Base-by-base conservation (phyloP, 1,140 invertebrate genomes). In the Diuraphis noxia region DNA sequence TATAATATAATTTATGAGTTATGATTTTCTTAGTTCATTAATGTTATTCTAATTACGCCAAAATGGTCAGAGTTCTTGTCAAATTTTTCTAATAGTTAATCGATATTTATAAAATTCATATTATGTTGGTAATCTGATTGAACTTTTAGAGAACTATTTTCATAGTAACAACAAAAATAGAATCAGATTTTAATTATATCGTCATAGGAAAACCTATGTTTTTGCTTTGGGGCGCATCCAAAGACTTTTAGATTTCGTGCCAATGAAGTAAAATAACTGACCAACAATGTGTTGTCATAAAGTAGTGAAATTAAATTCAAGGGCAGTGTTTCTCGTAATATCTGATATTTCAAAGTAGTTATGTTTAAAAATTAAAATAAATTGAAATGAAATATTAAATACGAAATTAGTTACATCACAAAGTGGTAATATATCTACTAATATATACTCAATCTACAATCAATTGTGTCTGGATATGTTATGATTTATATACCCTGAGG, bases 161-260 rank as follows among this genome's bases (percentile, higher is more conserved):
- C 17, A 63, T 40, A n/a, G 25, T 1, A 19, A 38, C 30, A 63
- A 36, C 34, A 56, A 88, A 88, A 88, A 88, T 88, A 88, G 86
- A 88, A 63, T 30, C n/a, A n/a, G 36, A 63, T 63, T 86, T 52
- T 86, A 88, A 88, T 56, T 63, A 88, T 88, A 88, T n/a, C 52
- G 52, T 88, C 86, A 56, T 88, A 88, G 38, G 17, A 88, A 86
- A 88, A 88, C 38, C 36, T 63, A 88, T 63, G 52, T 88, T 88
- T 88, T 63, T 88, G 38, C 30, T 88, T 88, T 88, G 86, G 36
- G 40, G 30, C 25, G 36, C 36, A n/a, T 88, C 86, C 86, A 88
- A 88, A 88, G 63, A 88, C 86, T 63, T 88, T 88, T 38, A 63
- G 36, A 63, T 88, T 88, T 88, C 38, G 86, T 88, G 86, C 86